Evolutionary conservation across 2,113 vertebrate species (phyloP).

Genomic region (Mobula birostris): DNA sequence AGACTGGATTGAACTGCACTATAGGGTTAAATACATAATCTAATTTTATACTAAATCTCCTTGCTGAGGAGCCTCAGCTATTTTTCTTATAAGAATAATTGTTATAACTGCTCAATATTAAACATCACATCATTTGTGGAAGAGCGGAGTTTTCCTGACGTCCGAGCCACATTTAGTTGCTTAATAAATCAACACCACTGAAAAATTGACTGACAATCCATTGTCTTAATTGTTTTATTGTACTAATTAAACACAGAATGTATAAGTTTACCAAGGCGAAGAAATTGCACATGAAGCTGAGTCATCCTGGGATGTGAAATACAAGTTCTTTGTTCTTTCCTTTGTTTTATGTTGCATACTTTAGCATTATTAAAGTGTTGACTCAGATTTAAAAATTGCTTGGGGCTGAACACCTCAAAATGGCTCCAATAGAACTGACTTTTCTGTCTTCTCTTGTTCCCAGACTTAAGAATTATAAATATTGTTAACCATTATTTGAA

Average conservation of each 20-base stretch:
- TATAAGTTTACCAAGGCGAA: background rate
- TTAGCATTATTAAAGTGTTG: background rate
- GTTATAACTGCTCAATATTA: background rate
- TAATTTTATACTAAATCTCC: background rate
- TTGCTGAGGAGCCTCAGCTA: background rate
- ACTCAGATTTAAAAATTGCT: background rate
- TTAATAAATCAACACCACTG: background rate
- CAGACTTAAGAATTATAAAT: background rate
- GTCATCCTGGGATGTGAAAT: background rate
- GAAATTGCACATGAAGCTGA: background rate
- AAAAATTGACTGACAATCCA: background rate
- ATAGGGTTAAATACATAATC: background rate
- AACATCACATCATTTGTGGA: background rate
- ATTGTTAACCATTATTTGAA: background rate
- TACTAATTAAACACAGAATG: background rate
- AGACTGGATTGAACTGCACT: background rate
- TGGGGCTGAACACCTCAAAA: background rate
- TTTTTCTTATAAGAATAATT: background rate
- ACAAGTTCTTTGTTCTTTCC: background rate
- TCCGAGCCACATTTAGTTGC: background rate
- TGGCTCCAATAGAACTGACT: background rate
- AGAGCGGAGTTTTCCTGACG: too few relatives aligned
- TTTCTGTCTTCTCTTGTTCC: background rate
- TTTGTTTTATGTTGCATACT: background rate
- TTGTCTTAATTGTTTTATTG: background rate